Evolutionary conservation across 1,140 invertebrate species (phyloP), one percentile per base, ranked within the genome.

Genomic region (Tachypleus tridentatus): DNA sequence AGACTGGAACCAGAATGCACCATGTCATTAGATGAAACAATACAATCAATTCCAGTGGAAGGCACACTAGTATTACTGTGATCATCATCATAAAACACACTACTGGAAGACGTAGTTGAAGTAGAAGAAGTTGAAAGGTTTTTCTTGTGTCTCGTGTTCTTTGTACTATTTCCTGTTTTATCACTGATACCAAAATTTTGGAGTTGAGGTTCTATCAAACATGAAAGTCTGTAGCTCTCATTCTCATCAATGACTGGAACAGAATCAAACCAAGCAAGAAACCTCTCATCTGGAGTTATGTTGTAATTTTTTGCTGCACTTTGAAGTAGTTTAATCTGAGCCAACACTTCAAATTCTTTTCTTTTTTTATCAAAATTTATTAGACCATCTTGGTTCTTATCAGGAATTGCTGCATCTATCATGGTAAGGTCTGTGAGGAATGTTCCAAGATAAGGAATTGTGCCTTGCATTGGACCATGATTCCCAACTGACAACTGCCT

Each of bases 321-420:
- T 78, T 99, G 97, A 5, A 98, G 80, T 62, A 99, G 78, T 76
- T 96, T 91, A 58, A 99, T 95, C 76, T 87, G 95, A 1, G 97
- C 97, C 50, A 99, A 80, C 56, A 99, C 91, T 80, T 99, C 97
- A 78, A 99, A 99, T 79, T 99, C 97, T 80, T 98, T 98, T 67
- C 95, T 79, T 67, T 91, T 85, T 78, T 99, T 99, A 76, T 99
- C 96, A 77, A 99, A 98, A 78, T 99, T 99, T 53, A 99, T 97
- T 3, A 99, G 80, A 66, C 88, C 87, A 51, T 79, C 86, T 6
- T 83, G 80, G 64, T 92, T 83, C 49, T 83, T 86, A 74, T 98
- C 95, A 0, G 91, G 89, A 72, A 95, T 92, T 11, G 95, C 96
- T n/a, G 94, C 93, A 77, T 99, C 95, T 73, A 99, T 95, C 93